Conservation (phyloP, 2,888 invertebrate genomes). For the Lepidonotus clava region DNA sequence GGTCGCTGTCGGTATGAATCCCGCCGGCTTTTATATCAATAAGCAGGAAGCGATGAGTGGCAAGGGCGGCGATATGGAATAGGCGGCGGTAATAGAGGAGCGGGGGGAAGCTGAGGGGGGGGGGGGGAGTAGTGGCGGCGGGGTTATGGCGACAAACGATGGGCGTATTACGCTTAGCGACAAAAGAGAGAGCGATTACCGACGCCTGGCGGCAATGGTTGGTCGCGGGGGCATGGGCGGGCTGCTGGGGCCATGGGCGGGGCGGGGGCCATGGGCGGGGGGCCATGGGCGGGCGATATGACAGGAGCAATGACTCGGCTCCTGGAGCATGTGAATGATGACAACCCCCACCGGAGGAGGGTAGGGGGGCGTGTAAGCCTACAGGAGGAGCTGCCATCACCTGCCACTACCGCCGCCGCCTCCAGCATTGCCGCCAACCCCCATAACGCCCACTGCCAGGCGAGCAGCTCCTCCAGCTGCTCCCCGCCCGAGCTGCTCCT, state of each 20-base stretch:
- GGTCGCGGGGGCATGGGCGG: not conserved
- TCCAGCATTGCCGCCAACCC: not conserved
- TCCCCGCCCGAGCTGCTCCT: not conserved
- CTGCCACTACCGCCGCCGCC: not conserved
- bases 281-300: slow-evolving; percentile 1
- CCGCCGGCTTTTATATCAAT: slow-evolving; percentile 43
- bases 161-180: not conserved
- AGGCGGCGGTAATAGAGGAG: not conserved
- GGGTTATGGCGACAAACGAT: not conserved
- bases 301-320: slow-evolving; percentile 33
- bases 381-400: not conserved
- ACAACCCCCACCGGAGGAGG: not conserved
- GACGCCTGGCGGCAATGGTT: not conserved
- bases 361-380: not conserved
- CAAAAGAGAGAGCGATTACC: slow-evolving; percentile 3
- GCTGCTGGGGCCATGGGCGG: not conserved
- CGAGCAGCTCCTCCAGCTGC: not conserved
- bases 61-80: slow-evolving; percentile 34
- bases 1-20: not conserved
- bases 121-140: not conserved
- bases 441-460: too few species aligned
- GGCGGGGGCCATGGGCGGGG: not conserved
- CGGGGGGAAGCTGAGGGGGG: not conserved
- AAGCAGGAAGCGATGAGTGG: slow-evolving; percentile 1
- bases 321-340: slow-evolving; percentile 34